Evolutionary conservation across 2,113 vertebrate species (phyloP).

Genomic region (Antechinus flavipes): DNA sequence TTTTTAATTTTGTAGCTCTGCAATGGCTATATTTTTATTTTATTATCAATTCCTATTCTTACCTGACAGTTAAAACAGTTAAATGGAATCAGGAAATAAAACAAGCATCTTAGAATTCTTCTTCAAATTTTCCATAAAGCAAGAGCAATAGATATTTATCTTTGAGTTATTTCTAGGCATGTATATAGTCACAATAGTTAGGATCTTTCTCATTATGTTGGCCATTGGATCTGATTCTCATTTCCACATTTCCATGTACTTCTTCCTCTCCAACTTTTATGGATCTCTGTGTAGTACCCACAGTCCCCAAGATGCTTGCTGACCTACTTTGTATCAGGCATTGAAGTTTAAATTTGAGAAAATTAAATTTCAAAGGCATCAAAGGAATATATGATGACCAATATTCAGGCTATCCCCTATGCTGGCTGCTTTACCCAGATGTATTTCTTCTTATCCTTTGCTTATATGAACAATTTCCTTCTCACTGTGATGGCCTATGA

Average conservation of each 20-base stretch:
- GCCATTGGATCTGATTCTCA: neutral
- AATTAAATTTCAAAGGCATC: too few species aligned
- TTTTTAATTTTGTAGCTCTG: too few species aligned
- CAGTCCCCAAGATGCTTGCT: conserved; percentile 46
- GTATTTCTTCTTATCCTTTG: conserved; percentile 59
- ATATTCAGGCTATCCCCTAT: conserved; percentile 14
- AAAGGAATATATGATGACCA: conserved; percentile 2
- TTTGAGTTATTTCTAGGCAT: neutral
- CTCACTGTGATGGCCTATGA: conserved; percentile 54
- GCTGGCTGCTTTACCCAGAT: conserved; percentile 50
- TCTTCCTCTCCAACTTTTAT: neutral
- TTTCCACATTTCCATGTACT: neutral
- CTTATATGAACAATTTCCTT: conserved; percentile 53
- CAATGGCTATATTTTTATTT: too few species aligned
- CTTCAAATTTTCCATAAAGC: conserved; percentile 12
- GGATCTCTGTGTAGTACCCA: neutral
- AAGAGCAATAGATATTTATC: neutral
- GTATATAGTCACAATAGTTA: neutral
- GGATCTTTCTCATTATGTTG: neutral
- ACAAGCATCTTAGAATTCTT: conserved; percentile 19
- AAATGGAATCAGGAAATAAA: neutral
- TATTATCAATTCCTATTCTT: too few species aligned
- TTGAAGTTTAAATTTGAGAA: too few species aligned
- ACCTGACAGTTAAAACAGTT: too few species aligned
- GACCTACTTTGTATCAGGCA: too few species aligned